Conservation (phyloP, 2,888 invertebrate species). For the Meiosimyza platycephala region DNA sequence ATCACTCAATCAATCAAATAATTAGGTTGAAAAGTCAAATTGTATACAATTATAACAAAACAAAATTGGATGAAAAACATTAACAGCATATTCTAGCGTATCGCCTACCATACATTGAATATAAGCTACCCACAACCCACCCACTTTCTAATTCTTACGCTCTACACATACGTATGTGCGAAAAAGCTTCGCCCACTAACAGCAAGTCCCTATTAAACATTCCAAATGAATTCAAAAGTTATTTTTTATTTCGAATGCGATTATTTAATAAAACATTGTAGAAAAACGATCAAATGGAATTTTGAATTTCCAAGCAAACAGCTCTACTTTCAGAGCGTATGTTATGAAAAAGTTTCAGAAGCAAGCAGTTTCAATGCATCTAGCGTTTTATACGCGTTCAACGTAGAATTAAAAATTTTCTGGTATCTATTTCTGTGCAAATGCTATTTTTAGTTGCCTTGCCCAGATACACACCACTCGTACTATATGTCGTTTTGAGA, state of each 20-base stretch:
- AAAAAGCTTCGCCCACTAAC: not conserved
- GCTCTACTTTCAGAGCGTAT: conserved; percentile 31
- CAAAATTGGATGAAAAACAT: too few species aligned
- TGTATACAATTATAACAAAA: too few species aligned
- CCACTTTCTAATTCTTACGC: conserved; percentile 13
- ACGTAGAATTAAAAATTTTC: conserved; percentile 14
- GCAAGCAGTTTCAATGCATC: conserved; percentile 7
- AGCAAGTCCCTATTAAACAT: not conserved
- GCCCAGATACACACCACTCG: conserved; percentile 60
- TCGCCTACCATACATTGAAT: too few species aligned
- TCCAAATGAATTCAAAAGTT: conserved; percentile 14
- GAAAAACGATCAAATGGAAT: not conserved
- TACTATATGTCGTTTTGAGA: not conserved
- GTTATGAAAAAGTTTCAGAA: not conserved
- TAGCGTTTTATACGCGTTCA: not conserved
- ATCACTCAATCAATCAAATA: too few species aligned
- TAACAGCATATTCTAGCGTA: too few species aligned
- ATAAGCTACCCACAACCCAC: not conserved
- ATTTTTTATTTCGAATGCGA: not conserved
- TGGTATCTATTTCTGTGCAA: conserved; percentile 65
- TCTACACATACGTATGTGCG: not conserved
- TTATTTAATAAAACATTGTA: too few species aligned
- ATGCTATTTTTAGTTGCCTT: conserved; percentile 64
- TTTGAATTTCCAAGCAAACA: not conserved
- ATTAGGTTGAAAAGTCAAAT: too few species aligned